phyloP scores from a whole-genome alignment of 2,113 vertebrate species.

The Xiphias gladius region DNA sequence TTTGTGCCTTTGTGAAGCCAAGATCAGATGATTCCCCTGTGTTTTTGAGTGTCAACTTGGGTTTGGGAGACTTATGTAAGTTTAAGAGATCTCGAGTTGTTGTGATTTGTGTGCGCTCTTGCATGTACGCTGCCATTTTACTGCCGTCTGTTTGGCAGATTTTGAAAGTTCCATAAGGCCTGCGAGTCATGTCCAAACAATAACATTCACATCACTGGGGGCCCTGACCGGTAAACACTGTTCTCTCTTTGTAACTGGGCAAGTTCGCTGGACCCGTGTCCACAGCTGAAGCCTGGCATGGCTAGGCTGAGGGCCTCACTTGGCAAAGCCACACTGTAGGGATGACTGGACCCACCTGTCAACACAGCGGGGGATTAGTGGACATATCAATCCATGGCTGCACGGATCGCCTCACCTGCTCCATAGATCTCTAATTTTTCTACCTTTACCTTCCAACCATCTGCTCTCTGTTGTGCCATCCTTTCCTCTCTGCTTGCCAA shows the following conservation, averaged over 20 bases:
- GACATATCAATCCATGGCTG: constrained; percentile 66
- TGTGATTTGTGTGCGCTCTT: not conserved
- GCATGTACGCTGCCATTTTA: not conserved
- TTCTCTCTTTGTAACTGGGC: constrained; percentile 37
- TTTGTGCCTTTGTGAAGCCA: not conserved
- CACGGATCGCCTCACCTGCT: constrained; percentile 62
- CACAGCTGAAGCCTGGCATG: constrained; percentile 42
- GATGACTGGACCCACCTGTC: constrained; percentile 71
- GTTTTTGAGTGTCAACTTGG: not conserved
- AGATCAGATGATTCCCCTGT: not conserved
- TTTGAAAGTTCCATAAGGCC: constrained; percentile 31
- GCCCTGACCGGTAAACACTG: constrained; percentile 36
- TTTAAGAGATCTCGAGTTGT: not conserved
- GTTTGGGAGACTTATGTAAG: not conserved
- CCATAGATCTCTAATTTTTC: constrained; percentile 47
- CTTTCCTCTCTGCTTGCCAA: constrained; percentile 52
- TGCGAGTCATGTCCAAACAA: constrained; percentile 42
- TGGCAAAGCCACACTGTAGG: constrained; percentile 52
- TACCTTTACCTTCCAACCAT: constrained; percentile 61
- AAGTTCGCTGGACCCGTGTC: constrained; percentile 4
- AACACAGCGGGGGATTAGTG: constrained; percentile 59
- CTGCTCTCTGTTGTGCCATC: constrained; percentile 50
- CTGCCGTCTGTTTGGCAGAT: constrained; percentile 30
- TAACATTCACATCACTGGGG: constrained; percentile 31
- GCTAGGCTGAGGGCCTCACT: constrained; percentile 18